These are phyloP conservation scores for Polyploca ridens DNA, from an alignment of 2,888 invertebrate genomes.

Conservation along the genomic window DNA sequence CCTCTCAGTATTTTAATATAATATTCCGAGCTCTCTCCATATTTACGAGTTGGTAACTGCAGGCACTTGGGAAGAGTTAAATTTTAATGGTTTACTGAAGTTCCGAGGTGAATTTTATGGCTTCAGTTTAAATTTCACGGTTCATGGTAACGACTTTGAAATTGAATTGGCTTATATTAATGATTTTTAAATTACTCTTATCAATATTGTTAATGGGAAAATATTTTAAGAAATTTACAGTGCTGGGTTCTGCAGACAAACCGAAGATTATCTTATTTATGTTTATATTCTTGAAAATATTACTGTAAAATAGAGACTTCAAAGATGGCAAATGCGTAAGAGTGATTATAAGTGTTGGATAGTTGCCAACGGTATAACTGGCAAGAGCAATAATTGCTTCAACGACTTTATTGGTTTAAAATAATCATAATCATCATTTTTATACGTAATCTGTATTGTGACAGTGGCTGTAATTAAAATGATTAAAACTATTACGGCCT, in stretches of 20 bases:
- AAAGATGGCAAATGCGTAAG: background rate
- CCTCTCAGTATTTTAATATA: background rate
- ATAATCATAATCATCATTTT: background rate
- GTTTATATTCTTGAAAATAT: no score
- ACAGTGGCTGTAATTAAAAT: no score
- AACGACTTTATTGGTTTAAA: background rate
- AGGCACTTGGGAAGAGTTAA: constrained; percentile 8
- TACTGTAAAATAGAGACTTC: no score
- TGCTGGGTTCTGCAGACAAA: no score
- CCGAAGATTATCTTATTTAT: no score
- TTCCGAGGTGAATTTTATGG: background rate
- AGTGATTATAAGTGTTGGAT: background rate
- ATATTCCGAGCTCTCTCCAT: background rate
- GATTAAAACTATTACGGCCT: no score
- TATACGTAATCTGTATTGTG: no score
- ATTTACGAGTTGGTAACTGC: constrained; percentile 1
- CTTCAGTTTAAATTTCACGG: constrained; percentile 2
- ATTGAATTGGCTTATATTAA: background rate
- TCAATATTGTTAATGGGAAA: background rate
- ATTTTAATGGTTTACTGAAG: constrained; percentile 9
- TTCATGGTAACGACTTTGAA: background rate
- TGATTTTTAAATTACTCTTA: background rate
- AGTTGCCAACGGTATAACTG: background rate
- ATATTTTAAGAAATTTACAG: background rate
- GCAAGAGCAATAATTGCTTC: background rate